Conservation (phyloP, 2,113 vertebrate species). For the human region DNA sequence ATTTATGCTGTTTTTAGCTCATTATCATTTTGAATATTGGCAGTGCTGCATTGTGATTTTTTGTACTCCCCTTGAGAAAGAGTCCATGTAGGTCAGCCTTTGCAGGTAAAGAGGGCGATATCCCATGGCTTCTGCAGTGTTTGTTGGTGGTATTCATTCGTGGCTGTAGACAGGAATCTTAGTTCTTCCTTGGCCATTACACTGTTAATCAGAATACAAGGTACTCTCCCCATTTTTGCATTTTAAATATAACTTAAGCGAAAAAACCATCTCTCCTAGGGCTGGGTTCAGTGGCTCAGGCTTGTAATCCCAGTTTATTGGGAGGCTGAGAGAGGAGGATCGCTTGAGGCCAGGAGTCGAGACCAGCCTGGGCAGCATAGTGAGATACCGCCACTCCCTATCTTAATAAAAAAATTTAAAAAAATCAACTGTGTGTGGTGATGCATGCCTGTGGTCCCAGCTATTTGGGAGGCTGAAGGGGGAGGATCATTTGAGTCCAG, state of each 20-base stretch:
- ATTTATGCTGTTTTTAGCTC: not conserved
- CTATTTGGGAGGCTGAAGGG: too few relatives aligned
- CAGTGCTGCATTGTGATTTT: not conserved
- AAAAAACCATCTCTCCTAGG: not conserved
- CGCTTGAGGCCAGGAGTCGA: too few relatives aligned
- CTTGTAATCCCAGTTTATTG: too few relatives aligned
- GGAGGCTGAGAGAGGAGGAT: too few relatives aligned
- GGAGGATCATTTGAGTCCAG: too few relatives aligned
- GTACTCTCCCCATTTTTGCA: not conserved
- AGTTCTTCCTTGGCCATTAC: not conserved
- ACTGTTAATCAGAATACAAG: not conserved
- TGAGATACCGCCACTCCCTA: too few relatives aligned
- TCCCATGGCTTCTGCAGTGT: not conserved
- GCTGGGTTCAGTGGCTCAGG: too few relatives aligned
- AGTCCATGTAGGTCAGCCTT: not conserved
- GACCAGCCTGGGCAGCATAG: too few relatives aligned
- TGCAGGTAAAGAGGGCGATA: not conserved
- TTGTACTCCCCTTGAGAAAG: conserved; percentile 4
- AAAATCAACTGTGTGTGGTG: too few relatives aligned
- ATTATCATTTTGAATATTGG: not conserved
- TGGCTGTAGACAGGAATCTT: not conserved
- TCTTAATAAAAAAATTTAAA: too few relatives aligned
- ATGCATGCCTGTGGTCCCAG: too few relatives aligned
- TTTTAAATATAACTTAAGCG: conserved; percentile 7
- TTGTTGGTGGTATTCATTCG: not conserved